Evolutionary conservation across 2,113 vertebrate species (phyloP), one percentile per base, ranked within the genome.

Genomic region (Ornithorhynchus anatinus): DNA sequence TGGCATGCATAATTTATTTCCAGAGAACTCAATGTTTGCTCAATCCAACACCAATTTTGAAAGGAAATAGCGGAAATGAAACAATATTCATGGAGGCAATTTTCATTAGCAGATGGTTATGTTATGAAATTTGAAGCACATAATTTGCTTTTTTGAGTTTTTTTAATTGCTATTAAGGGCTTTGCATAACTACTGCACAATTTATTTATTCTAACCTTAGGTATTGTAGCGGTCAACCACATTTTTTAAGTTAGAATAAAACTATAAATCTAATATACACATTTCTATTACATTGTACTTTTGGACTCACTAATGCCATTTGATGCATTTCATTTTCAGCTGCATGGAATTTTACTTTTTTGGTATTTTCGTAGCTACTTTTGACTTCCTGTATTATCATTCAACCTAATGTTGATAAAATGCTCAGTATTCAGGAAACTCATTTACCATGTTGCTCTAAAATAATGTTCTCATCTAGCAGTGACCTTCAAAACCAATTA

Each of bases 401-500:
- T 6, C 4, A 14, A 43, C 58, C 35, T 39, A 69, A 39, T 47
- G 16, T 36, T 67, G 74, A 64, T 84, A 85, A 72, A 57, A 81
- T 70, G 69, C 57, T 72, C 53, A 75, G 48, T n/a, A 56, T 67
- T 85, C 63, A 72, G 33, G 63, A 75, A 64, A 72, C 63, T 81
- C 84, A 72, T 85, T 80, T 70, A 47, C 72, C 16, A 70, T 81
- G 75, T 64, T 77, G 60, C 79, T 39, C 40, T 29, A 43, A 66
- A 81, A 81, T 80, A 75, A 67, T 69, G 72, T 75, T 80, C 63
- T 80, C 82, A 87, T 81, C 52, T 80, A 37, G 50, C 80, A 87
- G 78, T 80, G 64, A 72, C 22, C 22, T 80, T 52, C 53, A 56
- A 36, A 75, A 54, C 39, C 44, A 72, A 59, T 59, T 56, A 69